phyloP scores from a whole-genome alignment of 1,140 invertebrate species.

The Aphidius ervi region DNA sequence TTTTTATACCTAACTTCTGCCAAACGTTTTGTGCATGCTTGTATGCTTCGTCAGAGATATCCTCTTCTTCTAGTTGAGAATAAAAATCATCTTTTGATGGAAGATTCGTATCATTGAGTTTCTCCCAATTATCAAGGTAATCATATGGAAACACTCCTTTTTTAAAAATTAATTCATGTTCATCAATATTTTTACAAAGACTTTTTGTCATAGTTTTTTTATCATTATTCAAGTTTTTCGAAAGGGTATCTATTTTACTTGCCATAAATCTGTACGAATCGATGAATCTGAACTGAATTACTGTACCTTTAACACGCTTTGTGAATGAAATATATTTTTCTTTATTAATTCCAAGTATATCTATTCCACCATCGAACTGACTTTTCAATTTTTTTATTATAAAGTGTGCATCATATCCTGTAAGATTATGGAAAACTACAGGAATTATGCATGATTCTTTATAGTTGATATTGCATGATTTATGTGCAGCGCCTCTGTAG shows the following conservation, averaged over 20 bases:
- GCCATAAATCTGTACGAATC: no score
- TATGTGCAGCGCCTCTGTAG: constrained; percentile 18
- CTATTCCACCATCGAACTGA: no score
- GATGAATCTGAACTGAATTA: no score
- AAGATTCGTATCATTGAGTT: constrained; percentile 33
- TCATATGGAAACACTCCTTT: constrained; percentile 33
- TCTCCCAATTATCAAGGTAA: constrained; percentile 27
- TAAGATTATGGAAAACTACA: constrained; percentile 26
- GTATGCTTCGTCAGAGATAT: not conserved
- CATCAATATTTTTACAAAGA: no score
- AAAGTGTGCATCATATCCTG: constrained; percentile 23
- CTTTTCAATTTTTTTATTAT: no score
- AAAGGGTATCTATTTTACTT: no score
- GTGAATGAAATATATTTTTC: no score
- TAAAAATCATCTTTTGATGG: constrained; percentile 28
- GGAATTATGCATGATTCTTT: constrained; percentile 17
- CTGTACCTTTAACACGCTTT: no score
- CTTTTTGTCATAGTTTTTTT: no score
- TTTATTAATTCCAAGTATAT: no score
- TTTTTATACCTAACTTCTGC: constrained; percentile 40
- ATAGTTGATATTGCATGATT: constrained; percentile 21
- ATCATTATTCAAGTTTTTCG: no score
- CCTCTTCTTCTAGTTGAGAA: not conserved
- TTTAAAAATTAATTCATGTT: constrained; percentile 6
- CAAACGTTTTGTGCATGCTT: constrained; percentile 24